Percentiles rank a stretch among this genome's conserved stretches.
phyloP scores from a whole-genome alignment of 2,113 vertebrate genomes.

The Campylomormyrus tamandua region DNA sequence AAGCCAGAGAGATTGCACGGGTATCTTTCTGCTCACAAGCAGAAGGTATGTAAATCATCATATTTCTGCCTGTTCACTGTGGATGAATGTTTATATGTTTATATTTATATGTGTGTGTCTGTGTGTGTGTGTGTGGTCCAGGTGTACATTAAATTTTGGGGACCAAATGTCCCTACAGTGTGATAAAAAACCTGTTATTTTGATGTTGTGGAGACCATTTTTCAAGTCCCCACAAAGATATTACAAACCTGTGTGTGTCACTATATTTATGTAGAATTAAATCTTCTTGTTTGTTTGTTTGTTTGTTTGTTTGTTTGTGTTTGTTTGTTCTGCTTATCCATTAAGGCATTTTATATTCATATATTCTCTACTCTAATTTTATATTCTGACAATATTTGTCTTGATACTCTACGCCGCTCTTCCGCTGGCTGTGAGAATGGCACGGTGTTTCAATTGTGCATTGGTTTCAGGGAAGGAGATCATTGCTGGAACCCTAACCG shows the following conservation, averaged over 20 bases:
- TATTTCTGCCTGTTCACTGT: background rate
- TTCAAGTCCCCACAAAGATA: too few species aligned
- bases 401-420: background rate
- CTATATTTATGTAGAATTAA: background rate
- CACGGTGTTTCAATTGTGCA: background rate
- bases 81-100: background rate
- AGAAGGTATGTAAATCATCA: conserved; percentile 50
- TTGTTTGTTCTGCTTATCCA: background rate
- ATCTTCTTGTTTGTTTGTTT: background rate
- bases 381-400: background rate
- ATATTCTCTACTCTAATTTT: background rate
- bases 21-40: conserved; percentile 66
- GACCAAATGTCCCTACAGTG: too few species aligned
- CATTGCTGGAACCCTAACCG: background rate
- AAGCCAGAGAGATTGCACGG: conserved; percentile 69
- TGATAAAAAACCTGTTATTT: too few species aligned
- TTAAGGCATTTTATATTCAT: background rate
- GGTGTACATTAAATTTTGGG: too few species aligned
- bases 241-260: background rate
- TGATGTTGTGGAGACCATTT: too few species aligned
- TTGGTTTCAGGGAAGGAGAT: background rate
- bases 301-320: background rate
- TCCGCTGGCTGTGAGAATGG: background rate
- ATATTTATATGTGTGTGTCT: background rate
- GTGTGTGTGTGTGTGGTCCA: background rate